phyloP scores from a whole-genome alignment of 2,113 vertebrate species.

The Emberiza fucata region DNA sequence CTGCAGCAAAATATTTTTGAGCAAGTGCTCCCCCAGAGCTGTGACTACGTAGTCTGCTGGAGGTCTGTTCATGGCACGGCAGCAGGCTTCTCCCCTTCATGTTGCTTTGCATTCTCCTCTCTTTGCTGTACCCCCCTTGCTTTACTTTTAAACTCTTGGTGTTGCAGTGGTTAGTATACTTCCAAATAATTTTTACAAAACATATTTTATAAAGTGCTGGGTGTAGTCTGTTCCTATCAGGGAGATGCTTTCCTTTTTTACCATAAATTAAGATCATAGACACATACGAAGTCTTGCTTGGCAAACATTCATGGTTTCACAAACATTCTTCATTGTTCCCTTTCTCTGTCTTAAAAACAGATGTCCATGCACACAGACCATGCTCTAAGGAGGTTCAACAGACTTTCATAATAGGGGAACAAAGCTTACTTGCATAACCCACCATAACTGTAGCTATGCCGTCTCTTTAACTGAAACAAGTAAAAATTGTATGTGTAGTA shows the following conservation, averaged over 20 bases:
- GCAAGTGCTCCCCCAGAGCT: neutral
- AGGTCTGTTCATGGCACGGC: neutral
- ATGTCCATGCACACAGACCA: neutral
- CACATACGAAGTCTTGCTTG: neutral
- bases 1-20: neutral
- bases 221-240: neutral
- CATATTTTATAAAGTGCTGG: neutral
- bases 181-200: neutral
- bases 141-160: neutral
- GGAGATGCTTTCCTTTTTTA: neutral
- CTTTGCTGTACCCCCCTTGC: neutral
- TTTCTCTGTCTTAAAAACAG: slow-evolving; percentile 21
- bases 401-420: neutral
- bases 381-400: neutral
- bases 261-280: neutral
- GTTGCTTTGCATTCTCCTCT: neutral
- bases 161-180: neutral
- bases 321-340: slow-evolving; percentile 8
- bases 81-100: neutral
- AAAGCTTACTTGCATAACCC: neutral
- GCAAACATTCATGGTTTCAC: neutral
- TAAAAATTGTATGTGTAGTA: neutral
- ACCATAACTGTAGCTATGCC: neutral
- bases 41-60: neutral
- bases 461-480: neutral